Conservation (phyloP, 2,797 vertebrate genomes). For the Hydrolagus colliei region DNA sequence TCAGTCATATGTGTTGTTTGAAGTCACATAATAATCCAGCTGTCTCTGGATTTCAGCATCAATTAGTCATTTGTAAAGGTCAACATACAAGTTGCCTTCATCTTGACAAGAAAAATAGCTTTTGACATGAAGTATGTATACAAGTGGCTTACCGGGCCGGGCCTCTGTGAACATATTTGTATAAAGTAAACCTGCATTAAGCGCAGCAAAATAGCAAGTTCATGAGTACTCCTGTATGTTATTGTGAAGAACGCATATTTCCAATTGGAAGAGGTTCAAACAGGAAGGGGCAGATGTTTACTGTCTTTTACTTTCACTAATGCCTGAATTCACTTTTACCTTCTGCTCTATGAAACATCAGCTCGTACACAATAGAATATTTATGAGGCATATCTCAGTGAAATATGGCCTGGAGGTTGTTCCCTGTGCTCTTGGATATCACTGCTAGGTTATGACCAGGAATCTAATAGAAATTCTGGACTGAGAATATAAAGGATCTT, state of each 20-base stretch:
- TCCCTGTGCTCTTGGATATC: too few species aligned
- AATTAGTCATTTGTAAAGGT: conserved; percentile 29
- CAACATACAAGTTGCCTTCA: not conserved
- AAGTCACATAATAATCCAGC: not conserved
- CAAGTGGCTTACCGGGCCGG: not conserved
- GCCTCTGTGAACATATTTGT: too few species aligned
- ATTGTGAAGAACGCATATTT: not conserved
- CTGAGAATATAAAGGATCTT: too few species aligned
- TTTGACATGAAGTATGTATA: not conserved
- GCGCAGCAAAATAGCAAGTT: not conserved
- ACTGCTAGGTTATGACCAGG: too few species aligned
- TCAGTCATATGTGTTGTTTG: not conserved
- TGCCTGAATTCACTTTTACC: not conserved
- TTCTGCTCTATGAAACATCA: not conserved
- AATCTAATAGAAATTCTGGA: too few species aligned
- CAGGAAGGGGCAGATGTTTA: not conserved
- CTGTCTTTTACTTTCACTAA: not conserved
- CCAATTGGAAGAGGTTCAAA: not conserved
- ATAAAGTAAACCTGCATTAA: not conserved
- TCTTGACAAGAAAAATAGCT: not conserved
- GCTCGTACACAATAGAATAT: not conserved
- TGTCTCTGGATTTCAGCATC: conserved; percentile 23
- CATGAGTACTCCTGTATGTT: not conserved
- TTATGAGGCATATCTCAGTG: too few species aligned
- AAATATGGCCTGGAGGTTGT: too few species aligned